Base-by-base conservation (phyloP, 1,140 invertebrate genomes). In the Drosophila malerkotliana region DNA sequence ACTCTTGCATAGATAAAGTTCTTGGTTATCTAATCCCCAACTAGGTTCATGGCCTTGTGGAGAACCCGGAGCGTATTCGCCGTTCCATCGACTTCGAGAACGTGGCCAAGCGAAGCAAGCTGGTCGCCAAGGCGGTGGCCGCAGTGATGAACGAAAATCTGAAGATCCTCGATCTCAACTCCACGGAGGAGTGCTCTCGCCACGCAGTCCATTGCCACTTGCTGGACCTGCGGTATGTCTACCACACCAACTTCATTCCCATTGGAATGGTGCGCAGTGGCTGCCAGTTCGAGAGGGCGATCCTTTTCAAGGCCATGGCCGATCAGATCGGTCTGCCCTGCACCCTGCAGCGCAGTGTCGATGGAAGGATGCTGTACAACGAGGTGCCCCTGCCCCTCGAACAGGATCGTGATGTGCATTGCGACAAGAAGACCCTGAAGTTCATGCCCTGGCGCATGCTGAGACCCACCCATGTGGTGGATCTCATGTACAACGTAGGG, bases 281-380 rank as follows among this genome's bases (percentile, higher is more conserved):
- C 1, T 93, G 94, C 0, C 92, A 93, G 21, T 88, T 95, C 3
- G 95, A 95, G 74, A 91, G 94, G 5, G 93, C 94, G 0, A 30
- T 95, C 1, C 92, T 96, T n/a, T 95, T 94, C 90, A 95, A 96
- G 90, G 93, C 93, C 14, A 76, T 95, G 15, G 94, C 94, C 0
- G 95, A 96, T 79, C 92, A 93, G 57, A 84, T 95, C 15, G 93
- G 93, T 0, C 63, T 96, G 37, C 94, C 95, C 0, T 93, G 93
- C 28, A 92, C 93, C 1, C 72, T 96, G 39, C 89, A 92, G 34
- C 92, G 94, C 3, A 92, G 92, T 0, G 77, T 92, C 15, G 93
- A 93, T 39, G 93, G 93, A 0, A 92, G 92, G 51, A 92, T 93
- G 37, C 44, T 91, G 1, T 95, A 94, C 94, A 93, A 94, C 21